These are phyloP conservation scores for Amphiprion clarkii DNA, from an alignment of 2,797 vertebrate genomes.

Conservation along the genomic window DNA sequence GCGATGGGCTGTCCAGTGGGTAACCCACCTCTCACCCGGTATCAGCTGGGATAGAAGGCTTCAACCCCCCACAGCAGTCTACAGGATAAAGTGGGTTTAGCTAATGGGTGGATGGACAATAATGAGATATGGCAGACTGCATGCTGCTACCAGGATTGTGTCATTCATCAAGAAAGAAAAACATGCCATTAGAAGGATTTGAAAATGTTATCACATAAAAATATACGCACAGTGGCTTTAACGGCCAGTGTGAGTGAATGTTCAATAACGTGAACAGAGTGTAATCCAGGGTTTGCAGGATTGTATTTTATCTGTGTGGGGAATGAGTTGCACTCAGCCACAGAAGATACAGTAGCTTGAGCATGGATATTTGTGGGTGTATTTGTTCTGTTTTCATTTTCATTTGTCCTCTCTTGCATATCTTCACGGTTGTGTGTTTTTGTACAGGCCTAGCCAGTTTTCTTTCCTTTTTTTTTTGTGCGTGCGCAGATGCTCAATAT, in stretches of 20 bases:
- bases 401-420: slow-evolving; percentile 63
- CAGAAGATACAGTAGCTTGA: slow-evolving; percentile 48
- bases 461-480: slow-evolving; percentile 30
- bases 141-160: neutral
- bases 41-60: no score
- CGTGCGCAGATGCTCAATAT: slow-evolving; percentile 48
- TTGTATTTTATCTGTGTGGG: slow-evolving; percentile 43
- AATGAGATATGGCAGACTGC: neutral
- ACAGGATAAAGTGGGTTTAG: no score
- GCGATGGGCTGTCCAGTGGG: no score
- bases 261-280: slow-evolving; percentile 26
- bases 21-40: no score
- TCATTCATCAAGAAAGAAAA: slow-evolving; percentile 24
- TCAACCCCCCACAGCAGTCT: no score
- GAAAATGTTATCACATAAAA: slow-evolving; percentile 21
- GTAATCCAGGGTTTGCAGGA: slow-evolving; percentile 48
- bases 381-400: slow-evolving; percentile 58
- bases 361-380: slow-evolving; percentile 32
- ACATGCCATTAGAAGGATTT: neutral
- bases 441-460: slow-evolving; percentile 17
- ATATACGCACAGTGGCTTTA: neutral
- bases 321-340: slow-evolving; percentile 46
- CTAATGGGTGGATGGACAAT: no score
- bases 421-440: slow-evolving; percentile 40
- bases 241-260: slow-evolving; percentile 7